Conservation (phyloP, 2,888 invertebrate genomes). For the Ametastegia equiseti region DNA sequence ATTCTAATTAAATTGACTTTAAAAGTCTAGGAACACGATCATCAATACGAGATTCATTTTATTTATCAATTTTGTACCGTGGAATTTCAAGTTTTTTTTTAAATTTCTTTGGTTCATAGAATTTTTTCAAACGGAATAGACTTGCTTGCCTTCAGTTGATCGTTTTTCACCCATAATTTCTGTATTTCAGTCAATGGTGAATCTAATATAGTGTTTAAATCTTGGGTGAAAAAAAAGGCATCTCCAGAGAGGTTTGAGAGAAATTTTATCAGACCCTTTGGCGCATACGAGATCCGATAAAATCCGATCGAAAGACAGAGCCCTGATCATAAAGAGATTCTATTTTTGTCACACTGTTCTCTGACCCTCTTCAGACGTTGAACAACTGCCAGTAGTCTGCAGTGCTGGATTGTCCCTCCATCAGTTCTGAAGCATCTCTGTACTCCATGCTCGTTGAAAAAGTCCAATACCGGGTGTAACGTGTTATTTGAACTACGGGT, state of each 20-base stretch:
- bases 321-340: constrained; percentile 26
- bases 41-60: no score
- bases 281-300: constrained; percentile 14
- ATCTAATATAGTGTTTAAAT: neutral
- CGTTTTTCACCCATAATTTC: no score
- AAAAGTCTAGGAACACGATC: no score
- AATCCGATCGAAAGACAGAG: neutral
- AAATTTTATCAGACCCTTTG: constrained; percentile 42
- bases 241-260: neutral
- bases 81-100: no score
- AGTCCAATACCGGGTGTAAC: neutral
- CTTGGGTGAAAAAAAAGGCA: neutral
- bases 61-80: no score
- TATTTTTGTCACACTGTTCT: constrained; percentile 44
- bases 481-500: neutral
- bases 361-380: constrained; percentile 39
- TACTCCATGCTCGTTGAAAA: constrained; percentile 2
- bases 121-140: no score
- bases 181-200: no score
- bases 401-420: constrained; percentile 9
- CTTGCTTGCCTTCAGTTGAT: no score
- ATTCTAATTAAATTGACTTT: no score
- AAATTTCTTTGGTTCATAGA: no score
- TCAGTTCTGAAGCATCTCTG: neutral
- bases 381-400: constrained; percentile 37